Base-by-base conservation (phyloP, 2,888 invertebrate species). In the Mimas tiliae region DNA sequence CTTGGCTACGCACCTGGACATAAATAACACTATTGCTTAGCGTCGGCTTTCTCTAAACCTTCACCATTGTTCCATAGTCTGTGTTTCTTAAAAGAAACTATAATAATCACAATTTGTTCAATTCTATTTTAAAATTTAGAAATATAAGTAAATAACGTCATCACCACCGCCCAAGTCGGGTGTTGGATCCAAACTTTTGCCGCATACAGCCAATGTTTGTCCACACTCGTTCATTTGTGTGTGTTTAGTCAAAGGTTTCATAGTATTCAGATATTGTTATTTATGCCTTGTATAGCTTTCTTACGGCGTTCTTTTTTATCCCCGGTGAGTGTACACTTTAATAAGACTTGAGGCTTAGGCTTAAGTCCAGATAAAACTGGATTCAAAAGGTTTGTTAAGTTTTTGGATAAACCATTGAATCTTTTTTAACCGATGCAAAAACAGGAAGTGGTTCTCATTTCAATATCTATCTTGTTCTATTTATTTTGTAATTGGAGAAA, bases 121-220 rank as follows among this genome's bases (percentile, higher is more conserved):
- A 34, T 6, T 7, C 7, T 34, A 34, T 34, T 8, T 42, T 8
- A 8, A 42, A 42, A 42, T 42, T 42, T 11, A 8, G 42, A n/a
- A n/a, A n/a, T n/a, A n/a, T n/a, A n/a, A n/a, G n/a, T n/a, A n/a
- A n/a, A n/a, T n/a, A 19, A 6, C 58, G 38, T 19, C 42, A 12
- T 58, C 58, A 16, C 38, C 19, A 38, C 42, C 8, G 58, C 58
- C 19, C 1, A 16, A 9, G 14, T 21, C 19, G 38, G 42, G 58
- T 74, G 76, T 78, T 79, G 74, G 69, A 70, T 67, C 72, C 72
- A 74, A 81, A 77, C 72, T 69, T 77, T 77, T 70, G 74, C 70
- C 71, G 73, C 64, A 66, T 68, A 69, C 68, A 70, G 75, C 74
- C 69, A 74, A 74, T 77, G 71, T 76, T 77, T 70, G 70, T 73